Evolutionary conservation across 1,140 invertebrate genomes (phyloP).

Genomic region (Nixonia krombeini): DNA sequence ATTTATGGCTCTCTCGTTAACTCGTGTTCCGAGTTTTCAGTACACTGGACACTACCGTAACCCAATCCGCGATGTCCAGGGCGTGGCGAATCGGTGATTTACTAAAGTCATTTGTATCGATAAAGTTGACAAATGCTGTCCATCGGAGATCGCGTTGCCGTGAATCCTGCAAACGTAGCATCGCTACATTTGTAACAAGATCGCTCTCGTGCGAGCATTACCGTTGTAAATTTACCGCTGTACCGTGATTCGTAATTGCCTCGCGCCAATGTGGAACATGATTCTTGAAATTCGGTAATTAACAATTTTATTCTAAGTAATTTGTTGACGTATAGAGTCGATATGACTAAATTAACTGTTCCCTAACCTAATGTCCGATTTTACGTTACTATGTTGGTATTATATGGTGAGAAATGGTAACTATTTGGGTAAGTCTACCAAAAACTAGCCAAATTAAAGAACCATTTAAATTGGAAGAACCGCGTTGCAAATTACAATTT

Average conservation of each 20-base stretch:
- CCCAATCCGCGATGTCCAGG: conserved; percentile 66
- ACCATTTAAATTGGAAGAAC: too few species aligned
- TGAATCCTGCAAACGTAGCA: neutral
- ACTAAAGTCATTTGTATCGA: conserved; percentile 69
- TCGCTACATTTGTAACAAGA: conserved; percentile 9
- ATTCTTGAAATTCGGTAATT: neutral
- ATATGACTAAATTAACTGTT: too few species aligned
- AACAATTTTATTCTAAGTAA: conserved; percentile 1
- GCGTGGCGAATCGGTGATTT: conserved; percentile 69
- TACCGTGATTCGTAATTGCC: too few species aligned
- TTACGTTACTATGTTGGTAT: too few species aligned
- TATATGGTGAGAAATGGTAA: too few species aligned
- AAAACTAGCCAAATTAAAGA: too few species aligned
- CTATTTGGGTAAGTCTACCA: too few species aligned
- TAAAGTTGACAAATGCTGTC: conserved; percentile 66
- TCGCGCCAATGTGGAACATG: too few species aligned
- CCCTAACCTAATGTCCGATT: too few species aligned
- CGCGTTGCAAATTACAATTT: too few species aligned
- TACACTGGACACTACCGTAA: conserved; percentile 64
- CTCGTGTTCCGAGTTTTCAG: conserved; percentile 33
- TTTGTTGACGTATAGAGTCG: too few species aligned
- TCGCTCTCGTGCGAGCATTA: neutral
- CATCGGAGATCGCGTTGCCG: conserved; percentile 42
- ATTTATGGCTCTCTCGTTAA: conserved; percentile 67
- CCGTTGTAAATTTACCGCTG: neutral